Conservation (phyloP, 2,113 vertebrate genomes). For the Hymenochirus boettgeri region DNA sequence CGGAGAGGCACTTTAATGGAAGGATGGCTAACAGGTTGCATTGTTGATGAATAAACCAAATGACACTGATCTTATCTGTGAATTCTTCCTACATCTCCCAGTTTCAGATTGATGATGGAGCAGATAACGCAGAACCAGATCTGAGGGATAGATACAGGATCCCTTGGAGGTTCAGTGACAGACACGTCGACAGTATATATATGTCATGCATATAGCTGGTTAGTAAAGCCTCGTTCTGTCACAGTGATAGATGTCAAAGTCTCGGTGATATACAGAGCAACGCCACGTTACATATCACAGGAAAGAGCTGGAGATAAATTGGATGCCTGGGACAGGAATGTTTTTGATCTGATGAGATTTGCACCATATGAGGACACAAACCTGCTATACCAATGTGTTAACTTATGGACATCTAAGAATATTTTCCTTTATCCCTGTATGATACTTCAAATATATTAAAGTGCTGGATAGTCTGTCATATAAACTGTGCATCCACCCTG, state of each 20-base stretch:
- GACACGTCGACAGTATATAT: background rate
- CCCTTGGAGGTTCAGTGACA: constrained; percentile 3
- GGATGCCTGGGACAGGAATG: background rate
- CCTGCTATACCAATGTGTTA: too few species aligned
- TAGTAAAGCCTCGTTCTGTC: constrained; percentile 4
- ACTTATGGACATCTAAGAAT: too few species aligned
- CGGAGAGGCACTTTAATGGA: background rate
- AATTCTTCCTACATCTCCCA: background rate
- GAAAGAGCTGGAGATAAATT: background rate
- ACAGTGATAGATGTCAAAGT: constrained; percentile 4
- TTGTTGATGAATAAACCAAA: constrained; percentile 3
- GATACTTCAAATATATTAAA: too few species aligned
- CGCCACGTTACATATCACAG: background rate
- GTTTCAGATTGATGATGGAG: background rate
- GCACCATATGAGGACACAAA: background rate
- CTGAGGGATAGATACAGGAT: constrained; percentile 1
- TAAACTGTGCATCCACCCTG: too few species aligned
- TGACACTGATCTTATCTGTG: background rate
- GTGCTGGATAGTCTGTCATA: too few species aligned
- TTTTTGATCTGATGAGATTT: background rate
- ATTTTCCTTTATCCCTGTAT: too few species aligned
- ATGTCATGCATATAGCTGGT: background rate
- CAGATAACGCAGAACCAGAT: background rate
- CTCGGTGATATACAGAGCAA: background rate
- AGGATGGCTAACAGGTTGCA: constrained; percentile 1